Base-by-base conservation (phyloP, 1,140 invertebrate species). In the Nomia melanderi region DNA sequence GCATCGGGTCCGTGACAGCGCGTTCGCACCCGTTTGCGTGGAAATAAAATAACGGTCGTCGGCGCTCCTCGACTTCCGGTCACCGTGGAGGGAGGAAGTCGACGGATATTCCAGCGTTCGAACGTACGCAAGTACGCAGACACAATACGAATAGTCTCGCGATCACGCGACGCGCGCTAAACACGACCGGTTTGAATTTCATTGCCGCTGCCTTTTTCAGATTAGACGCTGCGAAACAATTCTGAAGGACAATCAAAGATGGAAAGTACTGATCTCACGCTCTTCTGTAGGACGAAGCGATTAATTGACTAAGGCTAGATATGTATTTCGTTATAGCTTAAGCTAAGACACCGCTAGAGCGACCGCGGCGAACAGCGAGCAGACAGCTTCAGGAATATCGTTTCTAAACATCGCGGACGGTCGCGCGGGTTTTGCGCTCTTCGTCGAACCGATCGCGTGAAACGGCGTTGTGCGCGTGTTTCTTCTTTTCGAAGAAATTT, bases 181-280 rank as follows among this genome's bases (percentile, higher is more conserved):
- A 33, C 17, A 41, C 29, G 33, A 62, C 59, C n/a, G 36, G 33
- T 62, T 50, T 25, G 9, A 44, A 41, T 64, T 53, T 11, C 9
- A 50, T 76, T 59, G 36, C 63, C 57, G 63, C 12, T 54, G 73
- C 73, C 54, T 50, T 44, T 44, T 44, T 44, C 73, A 17, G 59
- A 54, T 25, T 56, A 69, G 53, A 69, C 41, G 7, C 41, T 20
- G 20, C 23, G 41, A 71, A 60, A 77, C 66, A 71, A 71, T 62
- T 69, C 25, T 71, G 57, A 77, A 77, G 75, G 75, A 77, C 75
- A 77, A 77, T 77, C 75, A 77, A 71, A 71, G 67, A 71, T 71
- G 75, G 75, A 77, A 77, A 77, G 75, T 77, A 77, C n/a, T 63
- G 67, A 71, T 77, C 75, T 77, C 74, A 53, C 65, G 41, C 59